Base-by-base conservation (phyloP, 1,140 invertebrate species). In the Calosoma granatense region DNA sequence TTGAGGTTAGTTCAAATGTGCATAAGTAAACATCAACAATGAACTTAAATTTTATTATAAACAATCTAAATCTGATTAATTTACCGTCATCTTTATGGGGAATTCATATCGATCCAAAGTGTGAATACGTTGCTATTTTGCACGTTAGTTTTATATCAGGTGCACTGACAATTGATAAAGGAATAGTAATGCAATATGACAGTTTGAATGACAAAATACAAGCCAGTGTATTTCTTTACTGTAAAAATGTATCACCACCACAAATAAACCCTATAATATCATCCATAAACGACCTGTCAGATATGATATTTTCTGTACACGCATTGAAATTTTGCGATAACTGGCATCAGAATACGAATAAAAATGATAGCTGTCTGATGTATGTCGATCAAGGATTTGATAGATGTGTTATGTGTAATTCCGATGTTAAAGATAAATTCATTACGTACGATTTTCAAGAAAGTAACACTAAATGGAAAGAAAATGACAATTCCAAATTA, bases 51-150 rank as follows among this genome's bases (percentile, higher is more conserved):
- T 6, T 4, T 17, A 47, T 47, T 47, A 11, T 47, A 17, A 47
- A 47, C 15, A 47, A 47, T 47, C 17, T 47, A 47, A 47, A 47
- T 17, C 17, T 47, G 17, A 12, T 47, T 12, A 47, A 17, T 47
- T 47, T 47, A 47, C 41, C 41, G 9, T 47, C 41, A 17, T 11
- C 6, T 47, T 47, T 47, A 47, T 47, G 41, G 41, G 41, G 41
- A 12, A 17, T 47, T 47, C 41, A 47, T 47, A 47, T 47, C 17
- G 9, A 47, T 17, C 41, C 41, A 4, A 17, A 47, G 17, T 47
- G 17, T 47, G 41, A 47, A 17, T 47, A 47, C 15, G 17, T 47
- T 17, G 41, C 41, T 3, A 17, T 47, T 11, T 4, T 47, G 17
- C 41, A 47, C 17, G 41, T 47, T 12, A 4, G 17, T 47, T 47